Conservation (phyloP, 2,113 vertebrate genomes). For the Rhombomys opimus region DNA sequence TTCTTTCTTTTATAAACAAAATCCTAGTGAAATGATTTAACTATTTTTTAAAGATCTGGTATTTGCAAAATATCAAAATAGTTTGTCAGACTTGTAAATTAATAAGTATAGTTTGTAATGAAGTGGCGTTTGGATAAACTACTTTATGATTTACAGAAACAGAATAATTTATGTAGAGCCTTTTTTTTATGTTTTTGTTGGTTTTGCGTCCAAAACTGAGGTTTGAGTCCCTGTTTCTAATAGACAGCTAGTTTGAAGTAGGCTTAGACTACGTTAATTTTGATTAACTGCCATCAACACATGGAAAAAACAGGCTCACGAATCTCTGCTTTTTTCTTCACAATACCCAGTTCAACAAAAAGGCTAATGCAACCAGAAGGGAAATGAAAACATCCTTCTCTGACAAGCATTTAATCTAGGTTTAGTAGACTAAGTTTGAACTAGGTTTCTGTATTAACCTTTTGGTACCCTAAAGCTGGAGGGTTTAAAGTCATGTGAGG, state of each 20-base stretch:
- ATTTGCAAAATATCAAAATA: constrained; percentile 9
- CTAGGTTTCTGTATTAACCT: neutral
- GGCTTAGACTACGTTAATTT: neutral
- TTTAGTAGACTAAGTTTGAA: neutral
- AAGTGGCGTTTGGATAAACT: neutral
- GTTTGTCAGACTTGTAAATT: neutral
- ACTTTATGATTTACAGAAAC: neutral
- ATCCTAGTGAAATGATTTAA: constrained; percentile 9
- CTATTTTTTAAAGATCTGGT: neutral
- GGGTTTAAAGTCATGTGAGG: neutral
- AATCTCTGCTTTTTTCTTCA: neutral
- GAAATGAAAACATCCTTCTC: neutral
- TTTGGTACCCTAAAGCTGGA: neutral
- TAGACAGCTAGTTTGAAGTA: neutral
- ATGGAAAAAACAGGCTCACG: neutral
- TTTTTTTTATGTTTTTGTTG: neutral
- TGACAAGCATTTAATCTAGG: neutral
- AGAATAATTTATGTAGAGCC: neutral
- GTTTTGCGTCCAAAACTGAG: constrained; percentile 35
- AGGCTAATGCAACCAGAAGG: neutral
- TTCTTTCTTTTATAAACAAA: rapidly evolving
- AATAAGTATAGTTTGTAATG: neutral
- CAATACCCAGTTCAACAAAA: neutral
- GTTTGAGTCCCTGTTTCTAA: neutral
- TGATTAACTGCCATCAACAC: neutral